These are phyloP conservation scores for Chrysolina americana DNA, from an alignment of 2,888 invertebrate genomes.

Conservation along the genomic window DNA sequence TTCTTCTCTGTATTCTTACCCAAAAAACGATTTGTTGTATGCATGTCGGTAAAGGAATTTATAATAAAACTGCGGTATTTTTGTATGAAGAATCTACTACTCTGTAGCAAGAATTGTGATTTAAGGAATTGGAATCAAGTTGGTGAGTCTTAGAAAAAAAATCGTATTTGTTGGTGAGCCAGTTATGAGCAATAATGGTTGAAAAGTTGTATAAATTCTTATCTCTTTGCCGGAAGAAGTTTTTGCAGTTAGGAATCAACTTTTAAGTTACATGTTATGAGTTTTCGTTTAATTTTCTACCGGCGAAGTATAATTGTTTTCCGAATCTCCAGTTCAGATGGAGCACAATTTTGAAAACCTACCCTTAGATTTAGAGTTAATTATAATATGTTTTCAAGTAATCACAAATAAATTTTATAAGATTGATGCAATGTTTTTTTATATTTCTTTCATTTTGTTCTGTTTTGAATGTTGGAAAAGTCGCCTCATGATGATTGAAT, in stretches of 20 bases:
- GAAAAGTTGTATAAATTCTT: conserved; percentile 23
- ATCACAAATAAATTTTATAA: conserved; percentile 54
- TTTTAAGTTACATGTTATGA: background rate
- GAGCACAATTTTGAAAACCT: conserved; percentile 34
- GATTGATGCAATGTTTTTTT: conserved; percentile 13
- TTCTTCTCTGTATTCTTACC: background rate
- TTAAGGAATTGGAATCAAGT: background rate
- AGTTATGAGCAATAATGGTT: conserved; percentile 43
- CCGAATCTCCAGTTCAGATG: conserved; percentile 29
- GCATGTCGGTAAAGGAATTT: background rate
- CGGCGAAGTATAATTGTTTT: conserved; percentile 37
- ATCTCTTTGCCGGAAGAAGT: conserved; percentile 13
- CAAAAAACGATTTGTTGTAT: background rate
- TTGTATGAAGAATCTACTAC: background rate
- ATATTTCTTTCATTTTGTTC: background rate
- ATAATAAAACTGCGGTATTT: conserved; percentile 13
- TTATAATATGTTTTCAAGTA: conserved; percentile 52
- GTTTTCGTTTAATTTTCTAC: conserved; percentile 31
- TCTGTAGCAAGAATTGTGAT: conserved; percentile 2
- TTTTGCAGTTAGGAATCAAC: background rate
- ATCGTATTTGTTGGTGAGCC: conserved; percentile 29
- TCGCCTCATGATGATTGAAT: too few relatives aligned
- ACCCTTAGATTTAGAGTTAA: conserved; percentile 48
- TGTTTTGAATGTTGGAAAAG: background rate
- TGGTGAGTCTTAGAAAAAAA: conserved; percentile 12